Conservation (phyloP, 2,888 invertebrate species). For the Pollenia griseotomentosa region DNA sequence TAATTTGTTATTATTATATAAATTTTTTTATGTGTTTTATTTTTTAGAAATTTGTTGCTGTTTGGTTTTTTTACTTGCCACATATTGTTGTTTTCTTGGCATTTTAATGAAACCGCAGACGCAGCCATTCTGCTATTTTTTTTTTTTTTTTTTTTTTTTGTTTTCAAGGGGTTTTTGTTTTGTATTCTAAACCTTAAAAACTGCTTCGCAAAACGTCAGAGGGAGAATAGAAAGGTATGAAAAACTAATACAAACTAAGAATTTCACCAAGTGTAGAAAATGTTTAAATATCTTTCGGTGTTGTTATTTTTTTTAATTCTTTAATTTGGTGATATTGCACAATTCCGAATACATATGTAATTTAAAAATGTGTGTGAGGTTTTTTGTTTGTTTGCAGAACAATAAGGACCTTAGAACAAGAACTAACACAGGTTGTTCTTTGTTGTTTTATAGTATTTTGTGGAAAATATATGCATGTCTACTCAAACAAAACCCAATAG, state of each 20-base stretch:
- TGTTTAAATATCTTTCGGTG: slow-evolving; percentile 53
- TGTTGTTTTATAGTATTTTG: slow-evolving; percentile 36
- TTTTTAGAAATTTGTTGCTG: slow-evolving; percentile 24
- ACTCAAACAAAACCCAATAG: background rate
- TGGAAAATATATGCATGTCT: slow-evolving; percentile 1
- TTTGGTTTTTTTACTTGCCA: slow-evolving; percentile 56
- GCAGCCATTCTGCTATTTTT: slow-evolving; percentile 53
- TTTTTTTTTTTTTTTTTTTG: background rate
- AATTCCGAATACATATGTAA: slow-evolving; percentile 19
- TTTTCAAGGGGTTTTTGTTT: slow-evolving; percentile 27
- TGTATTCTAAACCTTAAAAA: slow-evolving; percentile 29
- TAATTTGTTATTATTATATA: slow-evolving; percentile 56
- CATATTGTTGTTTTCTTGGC: slow-evolving; percentile 72
- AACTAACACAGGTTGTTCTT: slow-evolving; percentile 43
- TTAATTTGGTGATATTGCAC: slow-evolving; percentile 53
- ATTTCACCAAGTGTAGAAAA: slow-evolving; percentile 26
- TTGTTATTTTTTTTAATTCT: slow-evolving; percentile 35
- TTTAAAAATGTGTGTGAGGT: background rate
- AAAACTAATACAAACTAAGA: slow-evolving; percentile 36
- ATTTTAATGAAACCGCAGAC: slow-evolving; percentile 75
- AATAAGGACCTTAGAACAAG: slow-evolving; percentile 5
- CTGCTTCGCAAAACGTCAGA: background rate
- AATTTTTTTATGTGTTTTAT: background rate
- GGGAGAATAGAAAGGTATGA: background rate
- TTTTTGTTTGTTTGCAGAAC: background rate